Percentiles rank a stretch among this genome's conserved stretches.
Conservation (phyloP, 2,113 vertebrate species). For the Xenopus borealis region DNA sequence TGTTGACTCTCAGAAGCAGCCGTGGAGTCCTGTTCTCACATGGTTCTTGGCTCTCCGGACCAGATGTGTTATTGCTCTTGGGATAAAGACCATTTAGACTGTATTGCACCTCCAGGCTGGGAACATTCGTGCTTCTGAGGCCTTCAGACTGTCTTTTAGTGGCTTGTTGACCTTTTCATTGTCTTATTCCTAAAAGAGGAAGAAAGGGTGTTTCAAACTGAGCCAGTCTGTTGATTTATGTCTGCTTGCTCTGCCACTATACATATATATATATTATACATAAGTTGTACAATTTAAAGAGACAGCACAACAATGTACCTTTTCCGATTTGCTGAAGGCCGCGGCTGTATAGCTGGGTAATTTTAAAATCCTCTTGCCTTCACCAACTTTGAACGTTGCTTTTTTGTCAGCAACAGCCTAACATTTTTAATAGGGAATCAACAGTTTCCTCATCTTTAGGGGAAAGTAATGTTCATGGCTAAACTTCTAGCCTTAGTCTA, state of each 20-base stretch:
- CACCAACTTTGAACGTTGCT: slow-evolving; percentile 70
- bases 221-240: slow-evolving; percentile 69
- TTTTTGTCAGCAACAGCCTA: slow-evolving; percentile 71
- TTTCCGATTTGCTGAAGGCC: slow-evolving; percentile 72
- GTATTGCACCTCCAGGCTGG: slow-evolving; percentile 57
- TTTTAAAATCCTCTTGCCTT: slow-evolving; percentile 71
- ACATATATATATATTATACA: slow-evolving; percentile 54
- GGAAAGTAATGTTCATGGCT: slow-evolving; percentile 76
- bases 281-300: slow-evolving; percentile 72
- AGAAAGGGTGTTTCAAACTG: slow-evolving; percentile 57
- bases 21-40: background rate
- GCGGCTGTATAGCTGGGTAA: slow-evolving; percentile 66
- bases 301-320: slow-evolving; percentile 80
- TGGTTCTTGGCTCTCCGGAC: background rate
- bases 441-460: slow-evolving; percentile 66
- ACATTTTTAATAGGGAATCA: slow-evolving; percentile 71
- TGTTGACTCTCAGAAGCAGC: slow-evolving; percentile 55
- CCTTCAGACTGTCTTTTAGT: slow-evolving; percentile 70
- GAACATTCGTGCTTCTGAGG: slow-evolving; percentile 55
- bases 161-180: slow-evolving; percentile 66
- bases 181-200: slow-evolving; percentile 65
- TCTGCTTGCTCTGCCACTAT: slow-evolving; percentile 75
- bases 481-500: slow-evolving; percentile 76
- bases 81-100: slow-evolving; percentile 57
- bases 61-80: slow-evolving; percentile 47